Evolutionary conservation across 2,113 vertebrate genomes (phyloP).

Genomic region (Etia nguti): DNA sequence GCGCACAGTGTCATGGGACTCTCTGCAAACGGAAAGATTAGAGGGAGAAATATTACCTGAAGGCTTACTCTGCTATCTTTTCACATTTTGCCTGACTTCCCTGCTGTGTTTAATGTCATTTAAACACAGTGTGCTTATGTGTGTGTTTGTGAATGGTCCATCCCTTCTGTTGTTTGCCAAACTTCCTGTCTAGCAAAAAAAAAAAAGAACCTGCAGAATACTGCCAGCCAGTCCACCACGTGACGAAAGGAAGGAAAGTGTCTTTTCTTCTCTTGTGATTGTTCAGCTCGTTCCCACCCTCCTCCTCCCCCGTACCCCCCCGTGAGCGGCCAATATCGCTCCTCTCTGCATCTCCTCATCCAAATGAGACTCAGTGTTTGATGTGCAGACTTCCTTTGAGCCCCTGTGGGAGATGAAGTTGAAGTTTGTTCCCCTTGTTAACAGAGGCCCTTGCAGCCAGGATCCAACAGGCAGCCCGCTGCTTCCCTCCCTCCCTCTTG

Average conservation of each 20-base stretch:
- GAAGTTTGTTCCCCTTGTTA: constrained; percentile 49
- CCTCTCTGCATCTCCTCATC: constrained; percentile 3
- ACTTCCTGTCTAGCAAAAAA: not conserved
- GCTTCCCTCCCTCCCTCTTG: not conserved
- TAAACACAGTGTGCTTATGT: not conserved
- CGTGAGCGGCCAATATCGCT: not conserved
- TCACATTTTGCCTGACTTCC: constrained; percentile 1
- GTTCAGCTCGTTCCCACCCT: not conserved
- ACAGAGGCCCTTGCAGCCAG: constrained; percentile 30
- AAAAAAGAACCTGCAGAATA: not conserved
- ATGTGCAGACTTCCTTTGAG: constrained; percentile 36
- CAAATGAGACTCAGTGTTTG: constrained; percentile 33
- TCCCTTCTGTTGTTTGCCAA: not conserved
- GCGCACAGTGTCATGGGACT: constrained; percentile 33
- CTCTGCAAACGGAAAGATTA: constrained; percentile 62
- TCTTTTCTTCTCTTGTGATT: not conserved
- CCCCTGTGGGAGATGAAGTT: constrained; percentile 23
- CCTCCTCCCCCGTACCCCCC: not conserved
- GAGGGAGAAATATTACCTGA: constrained; percentile 37
- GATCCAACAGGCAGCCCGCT: constrained; percentile 34
- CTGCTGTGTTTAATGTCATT: not conserved
- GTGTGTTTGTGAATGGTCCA: not conserved
- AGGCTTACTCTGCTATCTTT: constrained; percentile 37
- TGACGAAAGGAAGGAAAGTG: not conserved
- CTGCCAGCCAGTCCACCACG: not conserved